Base-by-base conservation (phyloP, 2,888 invertebrate genomes). In the Plemyria rubiginata region DNA sequence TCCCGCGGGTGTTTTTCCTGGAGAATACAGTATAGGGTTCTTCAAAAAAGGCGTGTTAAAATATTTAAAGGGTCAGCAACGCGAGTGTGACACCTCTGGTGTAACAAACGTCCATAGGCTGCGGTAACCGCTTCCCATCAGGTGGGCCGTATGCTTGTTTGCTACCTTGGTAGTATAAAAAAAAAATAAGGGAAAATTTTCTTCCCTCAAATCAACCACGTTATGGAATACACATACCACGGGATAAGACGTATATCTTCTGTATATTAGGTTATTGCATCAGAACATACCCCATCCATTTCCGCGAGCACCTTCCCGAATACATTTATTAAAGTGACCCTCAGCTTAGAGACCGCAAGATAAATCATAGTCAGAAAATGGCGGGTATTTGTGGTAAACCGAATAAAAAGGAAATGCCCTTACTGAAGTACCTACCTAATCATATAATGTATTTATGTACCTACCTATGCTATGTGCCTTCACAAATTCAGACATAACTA, bases 281-380 rank as follows among this genome's bases (percentile, higher is more conserved):
- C 79, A 83, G 82, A 85, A 82, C 82, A 82, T 82, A 81, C 78
- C 76, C 81, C 87, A 85, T 88, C 86, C 79, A 88, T 87, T 87
- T 86, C 78, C 77, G 75, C 77, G 80, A 82, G 85, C 84, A 86
- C 86, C 87, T 88, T 79, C 85, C 88, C 85, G 83, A 89, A 90
- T 87, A 89, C 87, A 90, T 92, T 90, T 91, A 91, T 91, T 90
- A 90, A 90, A 90, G 87, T 90, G 92, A 92, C 91, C 91, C 90
- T 81, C 84, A 84, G 87, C 86, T 86, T 84, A 84, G 82, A 85
- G 81, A 79, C 86, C 84, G 86, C 85, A 73, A 87, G 83, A 91
- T 92, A 92, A 91, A 92, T 92, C 91, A 92, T 90, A 90, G 90
- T 87, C 88, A 87, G 85, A 85, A 88, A 88, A 85, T 85, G 82